Percentiles rank a stretch among this genome's conserved stretches.
phyloP scores from a whole-genome alignment of 2,888 invertebrate genomes.

The Lypha dubia region DNA sequence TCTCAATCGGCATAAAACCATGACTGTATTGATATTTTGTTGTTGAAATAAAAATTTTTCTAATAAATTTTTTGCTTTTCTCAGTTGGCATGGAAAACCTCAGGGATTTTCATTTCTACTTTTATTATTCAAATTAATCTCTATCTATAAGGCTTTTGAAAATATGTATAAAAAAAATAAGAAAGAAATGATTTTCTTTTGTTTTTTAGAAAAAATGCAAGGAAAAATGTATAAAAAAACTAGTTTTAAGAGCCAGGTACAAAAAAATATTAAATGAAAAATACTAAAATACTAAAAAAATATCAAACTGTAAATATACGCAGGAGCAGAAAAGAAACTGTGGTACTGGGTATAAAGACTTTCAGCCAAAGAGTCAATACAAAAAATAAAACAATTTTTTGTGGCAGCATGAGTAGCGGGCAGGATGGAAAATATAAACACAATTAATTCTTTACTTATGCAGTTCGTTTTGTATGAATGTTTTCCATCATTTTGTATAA shows the following conservation, averaged over 20 bases:
- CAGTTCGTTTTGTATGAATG: conserved; percentile 2
- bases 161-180: conserved; percentile 55
- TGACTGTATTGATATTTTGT: not conserved
- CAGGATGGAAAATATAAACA: not conserved
- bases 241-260: conserved; percentile 70
- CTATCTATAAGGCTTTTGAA: conserved; percentile 22
- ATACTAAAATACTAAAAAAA: conserved; percentile 11
- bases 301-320: not conserved
- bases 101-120: conserved; percentile 69
- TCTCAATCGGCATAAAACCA: conserved; percentile 32
- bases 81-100: conserved; percentile 45
- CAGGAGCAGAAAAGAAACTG: conserved; percentile 40
- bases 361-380: conserved; percentile 22
- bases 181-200: conserved; percentile 75
- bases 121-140: conserved; percentile 70
- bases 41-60: conserved; percentile 32
- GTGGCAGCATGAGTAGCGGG: conserved; percentile 21
- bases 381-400: conserved; percentile 73
- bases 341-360: conserved; percentile 30
- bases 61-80: conserved; percentile 28
- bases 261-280: conserved; percentile 3
- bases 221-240: conserved; percentile 74
- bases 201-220: conserved; percentile 69
- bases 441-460: not conserved
- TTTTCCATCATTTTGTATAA: conserved; percentile 27